Evolutionary conservation across 1,140 invertebrate species (phyloP).

Genomic region (Drosophila nebulosa): DNA sequence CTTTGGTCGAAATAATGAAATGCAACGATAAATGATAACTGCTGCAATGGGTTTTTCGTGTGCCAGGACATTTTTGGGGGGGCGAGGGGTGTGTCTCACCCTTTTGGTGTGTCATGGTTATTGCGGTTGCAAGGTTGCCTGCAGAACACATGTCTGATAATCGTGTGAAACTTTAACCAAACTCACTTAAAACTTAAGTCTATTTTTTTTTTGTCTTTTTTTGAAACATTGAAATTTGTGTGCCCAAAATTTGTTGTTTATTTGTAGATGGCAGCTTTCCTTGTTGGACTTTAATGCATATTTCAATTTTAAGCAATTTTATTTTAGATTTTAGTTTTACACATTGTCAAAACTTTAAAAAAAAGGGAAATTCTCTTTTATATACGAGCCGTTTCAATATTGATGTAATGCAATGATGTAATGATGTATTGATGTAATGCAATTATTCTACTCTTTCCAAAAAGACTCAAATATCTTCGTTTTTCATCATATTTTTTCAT

Average conservation of each 20-base stretch:
- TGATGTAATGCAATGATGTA: no score
- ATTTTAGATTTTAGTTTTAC: no score
- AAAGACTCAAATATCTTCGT: no score
- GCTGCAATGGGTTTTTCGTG: background rate
- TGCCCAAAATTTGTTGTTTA: background rate
- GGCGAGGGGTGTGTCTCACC: background rate
- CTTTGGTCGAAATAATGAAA: background rate
- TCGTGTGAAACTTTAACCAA: background rate
- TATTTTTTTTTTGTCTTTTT: background rate
- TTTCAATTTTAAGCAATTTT: no score
- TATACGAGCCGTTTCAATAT: no score
- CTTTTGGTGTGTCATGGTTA: background rate
- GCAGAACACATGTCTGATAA: background rate
- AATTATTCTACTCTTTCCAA: no score
- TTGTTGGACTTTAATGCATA: no score
- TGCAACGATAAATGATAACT: conserved; percentile 4
- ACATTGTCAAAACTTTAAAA: no score
- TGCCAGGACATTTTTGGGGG: background rate
- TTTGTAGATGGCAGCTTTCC: no score
- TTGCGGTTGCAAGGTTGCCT: background rate
- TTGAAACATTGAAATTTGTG: background rate
- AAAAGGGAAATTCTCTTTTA: no score
- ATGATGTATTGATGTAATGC: no score
- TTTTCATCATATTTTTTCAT: no score
- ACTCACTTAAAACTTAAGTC: background rate